phyloP scores from a whole-genome alignment of 2,797 vertebrate species.

The Rhincodon typus region DNA sequence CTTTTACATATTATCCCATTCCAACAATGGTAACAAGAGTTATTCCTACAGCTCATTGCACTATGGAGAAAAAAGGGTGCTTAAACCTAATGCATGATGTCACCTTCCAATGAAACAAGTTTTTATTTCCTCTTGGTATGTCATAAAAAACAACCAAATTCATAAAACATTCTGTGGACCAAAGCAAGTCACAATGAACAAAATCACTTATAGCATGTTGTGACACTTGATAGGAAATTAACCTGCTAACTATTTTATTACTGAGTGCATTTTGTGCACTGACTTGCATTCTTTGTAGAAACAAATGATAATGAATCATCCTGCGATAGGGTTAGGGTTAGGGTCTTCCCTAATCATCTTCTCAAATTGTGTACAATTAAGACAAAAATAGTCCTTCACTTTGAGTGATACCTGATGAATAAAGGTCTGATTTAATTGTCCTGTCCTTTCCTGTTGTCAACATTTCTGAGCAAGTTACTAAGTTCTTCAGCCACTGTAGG shows the following conservation, averaged over 20 bases:
- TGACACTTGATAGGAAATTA: not conserved
- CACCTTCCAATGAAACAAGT: not conserved
- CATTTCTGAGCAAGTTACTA: not conserved
- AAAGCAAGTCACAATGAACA: not conserved
- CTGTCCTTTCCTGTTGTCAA: not conserved
- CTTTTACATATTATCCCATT: no score
- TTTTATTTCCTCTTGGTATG: not conserved
- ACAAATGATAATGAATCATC: not conserved
- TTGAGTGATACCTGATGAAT: not conserved
- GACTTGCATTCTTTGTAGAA: not conserved
- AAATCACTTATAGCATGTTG: not conserved
- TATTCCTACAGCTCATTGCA: no score
- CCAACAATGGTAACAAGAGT: no score
- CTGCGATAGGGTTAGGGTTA: not conserved
- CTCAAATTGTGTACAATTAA: not conserved
- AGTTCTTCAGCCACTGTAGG: no score
- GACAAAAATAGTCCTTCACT: not conserved
- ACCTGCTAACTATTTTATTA: not conserved
- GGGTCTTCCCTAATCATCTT: not conserved
- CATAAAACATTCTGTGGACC: not conserved
- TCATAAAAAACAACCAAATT: not conserved
- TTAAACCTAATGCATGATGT: not conserved
- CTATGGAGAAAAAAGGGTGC: not conserved
- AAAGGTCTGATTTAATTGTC: not conserved
- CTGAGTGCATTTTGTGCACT: not conserved